phyloP scores from a whole-genome alignment of 2,113 vertebrate genomes.

The Struthidea cinerea region DNA sequence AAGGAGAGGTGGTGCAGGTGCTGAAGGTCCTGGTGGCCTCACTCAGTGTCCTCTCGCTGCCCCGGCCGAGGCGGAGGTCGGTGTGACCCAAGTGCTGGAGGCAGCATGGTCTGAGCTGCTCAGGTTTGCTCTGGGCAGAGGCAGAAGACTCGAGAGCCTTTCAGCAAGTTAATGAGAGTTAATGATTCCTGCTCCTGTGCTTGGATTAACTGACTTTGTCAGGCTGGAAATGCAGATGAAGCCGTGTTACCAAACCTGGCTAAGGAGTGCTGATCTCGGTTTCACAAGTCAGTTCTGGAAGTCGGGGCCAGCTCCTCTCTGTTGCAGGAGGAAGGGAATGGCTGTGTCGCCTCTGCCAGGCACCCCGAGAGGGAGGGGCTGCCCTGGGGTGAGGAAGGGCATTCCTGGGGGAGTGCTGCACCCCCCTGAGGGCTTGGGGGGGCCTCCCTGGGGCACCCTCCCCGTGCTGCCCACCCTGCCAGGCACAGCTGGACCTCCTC shows the following conservation, averaged over 20 bases:
- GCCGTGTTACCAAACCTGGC: not conserved
- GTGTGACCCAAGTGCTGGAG: not conserved
- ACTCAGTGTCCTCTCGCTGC: fast-evolving
- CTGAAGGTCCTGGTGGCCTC: not conserved
- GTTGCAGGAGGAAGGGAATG: fast-evolving
- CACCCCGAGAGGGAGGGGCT: fast-evolving
- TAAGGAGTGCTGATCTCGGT: not conserved
- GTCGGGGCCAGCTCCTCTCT: not conserved
- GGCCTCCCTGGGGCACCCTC: not conserved
- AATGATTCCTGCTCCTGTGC: not conserved
- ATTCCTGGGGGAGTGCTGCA: not conserved
- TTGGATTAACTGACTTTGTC: not conserved
- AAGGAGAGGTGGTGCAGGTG: fast-evolving
- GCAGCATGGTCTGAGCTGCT: not conserved
- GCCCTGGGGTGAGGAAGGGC: not conserved
- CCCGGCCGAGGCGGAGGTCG: not conserved
- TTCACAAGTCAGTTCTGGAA: not conserved
- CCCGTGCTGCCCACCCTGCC: fast-evolving
- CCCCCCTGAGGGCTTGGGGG: not conserved
- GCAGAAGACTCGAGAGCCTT: not conserved
- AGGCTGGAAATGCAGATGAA: not conserved
- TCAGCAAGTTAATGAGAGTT: not conserved
- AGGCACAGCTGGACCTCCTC: not conserved
- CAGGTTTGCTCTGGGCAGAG: not conserved
- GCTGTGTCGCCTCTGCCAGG: not conserved